A percentile compares a stretch with the other conserved stretches of the same genome.
These are phyloP conservation scores for Pseudorhiza aurosa DNA, from an alignment of 30 jellyfish, hydroid and myxozoan species.

Conservation along the genomic window DNA sequence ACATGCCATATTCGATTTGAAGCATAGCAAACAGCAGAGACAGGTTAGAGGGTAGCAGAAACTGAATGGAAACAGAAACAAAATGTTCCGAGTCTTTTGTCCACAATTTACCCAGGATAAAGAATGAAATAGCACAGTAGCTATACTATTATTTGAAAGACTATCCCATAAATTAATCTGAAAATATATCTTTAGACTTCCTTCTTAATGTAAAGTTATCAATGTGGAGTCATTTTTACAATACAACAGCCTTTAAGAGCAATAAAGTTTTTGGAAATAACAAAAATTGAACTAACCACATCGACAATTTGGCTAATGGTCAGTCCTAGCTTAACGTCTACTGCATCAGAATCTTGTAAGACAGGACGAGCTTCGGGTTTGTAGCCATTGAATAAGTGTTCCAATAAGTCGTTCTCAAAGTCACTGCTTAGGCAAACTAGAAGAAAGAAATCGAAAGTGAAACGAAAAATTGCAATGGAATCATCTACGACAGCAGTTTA, in stretches of 20 bases:
- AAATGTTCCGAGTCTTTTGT: too few species aligned
- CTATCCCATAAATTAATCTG: too few species aligned
- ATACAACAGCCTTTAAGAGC: not conserved
- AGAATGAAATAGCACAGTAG: too few species aligned
- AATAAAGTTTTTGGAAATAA: not conserved
- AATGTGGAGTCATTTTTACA: not conserved
- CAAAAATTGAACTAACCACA: constrained; percentile 45
- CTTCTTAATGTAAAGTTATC: not conserved
- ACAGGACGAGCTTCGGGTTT: constrained; percentile 82
- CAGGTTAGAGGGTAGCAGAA: too few species aligned
- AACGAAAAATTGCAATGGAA: too few species aligned
- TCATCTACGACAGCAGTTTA: too few species aligned
- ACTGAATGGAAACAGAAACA: too few species aligned
- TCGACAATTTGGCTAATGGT: constrained; percentile 78
- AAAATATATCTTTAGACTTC: not conserved
- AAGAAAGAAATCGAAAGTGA: not conserved
- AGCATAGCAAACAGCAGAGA: too few species aligned
- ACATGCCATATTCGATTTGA: too few species aligned
- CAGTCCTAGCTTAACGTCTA: constrained; percentile 75
- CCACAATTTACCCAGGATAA: too few species aligned
- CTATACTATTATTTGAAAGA: too few species aligned
- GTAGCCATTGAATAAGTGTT: constrained; percentile 48
- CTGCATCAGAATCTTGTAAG: constrained; percentile 67
- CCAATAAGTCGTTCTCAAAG: constrained; percentile 43
- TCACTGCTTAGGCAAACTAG: constrained; percentile 38